Evolutionary conservation across 2,797 vertebrate genomes (phyloP).

Genomic region (Peromyscus aztecus): DNA sequence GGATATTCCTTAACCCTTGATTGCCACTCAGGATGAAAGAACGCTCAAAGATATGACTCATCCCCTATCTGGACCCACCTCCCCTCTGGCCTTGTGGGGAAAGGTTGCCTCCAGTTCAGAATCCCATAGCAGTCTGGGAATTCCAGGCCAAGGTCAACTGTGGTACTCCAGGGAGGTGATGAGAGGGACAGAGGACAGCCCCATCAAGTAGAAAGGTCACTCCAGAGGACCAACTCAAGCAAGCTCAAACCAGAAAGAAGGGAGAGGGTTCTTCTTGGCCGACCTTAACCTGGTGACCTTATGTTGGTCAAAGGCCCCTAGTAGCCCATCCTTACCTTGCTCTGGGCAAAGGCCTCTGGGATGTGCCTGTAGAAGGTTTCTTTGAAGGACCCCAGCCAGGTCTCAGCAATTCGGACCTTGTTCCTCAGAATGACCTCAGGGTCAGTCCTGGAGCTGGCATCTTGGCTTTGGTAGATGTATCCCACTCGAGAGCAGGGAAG

Average conservation of each 20-base stretch:
- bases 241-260: neutral
- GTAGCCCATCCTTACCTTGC: slow-evolving; percentile 86
- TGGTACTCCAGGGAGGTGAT: neutral
- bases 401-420: slow-evolving; percentile 93
- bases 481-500: slow-evolving; percentile 94
- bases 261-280: neutral
- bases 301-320: neutral
- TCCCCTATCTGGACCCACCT: neutral
- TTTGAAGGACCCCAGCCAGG: slow-evolving; percentile 93
- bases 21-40: neutral
- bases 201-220: neutral
- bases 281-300: neutral
- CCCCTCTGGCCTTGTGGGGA: neutral
- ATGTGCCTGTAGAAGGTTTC: slow-evolving; percentile 92
- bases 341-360: slow-evolving; percentile 91
- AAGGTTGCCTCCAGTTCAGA: neutral
- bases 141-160: neutral
- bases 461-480: slow-evolving; percentile 87
- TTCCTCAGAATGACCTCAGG: slow-evolving; percentile 89
- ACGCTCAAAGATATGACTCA: neutral
- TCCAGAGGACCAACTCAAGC: neutral
- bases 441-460: slow-evolving; percentile 83
- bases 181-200: neutral
- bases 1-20: neutral
- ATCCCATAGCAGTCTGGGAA: neutral